phyloP scores from a whole-genome alignment of 92 coral and sea anemone genomes.

The Actinernus sp. region DNA sequence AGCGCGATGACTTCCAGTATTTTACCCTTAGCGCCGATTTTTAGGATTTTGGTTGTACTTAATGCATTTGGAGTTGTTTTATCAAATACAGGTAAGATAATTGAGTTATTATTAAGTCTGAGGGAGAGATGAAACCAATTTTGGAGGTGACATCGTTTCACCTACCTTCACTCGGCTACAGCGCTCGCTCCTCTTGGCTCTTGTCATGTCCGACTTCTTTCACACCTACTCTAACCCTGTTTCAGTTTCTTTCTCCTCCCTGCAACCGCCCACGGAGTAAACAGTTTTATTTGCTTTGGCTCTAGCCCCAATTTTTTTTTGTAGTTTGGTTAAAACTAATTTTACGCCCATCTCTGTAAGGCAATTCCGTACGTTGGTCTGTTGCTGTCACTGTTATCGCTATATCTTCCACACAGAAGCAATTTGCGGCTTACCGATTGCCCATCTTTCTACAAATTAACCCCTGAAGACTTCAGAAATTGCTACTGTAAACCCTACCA shows the following conservation, averaged over 20 bases:
- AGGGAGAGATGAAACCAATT: neutral
- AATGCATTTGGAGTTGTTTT: constrained; percentile 5
- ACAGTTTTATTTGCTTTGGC: constrained; percentile 1
- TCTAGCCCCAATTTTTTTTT: neutral
- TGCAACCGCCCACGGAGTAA: neutral
- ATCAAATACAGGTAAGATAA: constrained; percentile 27
- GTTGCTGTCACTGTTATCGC: constrained; percentile 1
- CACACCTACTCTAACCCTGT: neutral
- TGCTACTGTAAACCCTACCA: no score
- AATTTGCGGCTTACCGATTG: constrained; percentile 45
- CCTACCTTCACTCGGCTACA: neutral
- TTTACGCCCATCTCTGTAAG: neutral
- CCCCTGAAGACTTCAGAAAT: no score
- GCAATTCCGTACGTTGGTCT: neutral
- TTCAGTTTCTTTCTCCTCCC: neutral
- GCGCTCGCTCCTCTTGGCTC: neutral
- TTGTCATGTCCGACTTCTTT: neutral
- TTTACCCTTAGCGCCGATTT: neutral
- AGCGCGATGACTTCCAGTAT: no score
- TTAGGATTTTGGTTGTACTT: constrained; percentile 20
- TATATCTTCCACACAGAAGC: constrained; percentile 26
- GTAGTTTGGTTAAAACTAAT: neutral
- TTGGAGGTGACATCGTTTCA: neutral
- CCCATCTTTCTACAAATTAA: constrained; percentile 23
- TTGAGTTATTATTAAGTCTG: neutral